Conservation (phyloP, 2,797 vertebrate species). For the Chaenodraco wilsoni region DNA sequence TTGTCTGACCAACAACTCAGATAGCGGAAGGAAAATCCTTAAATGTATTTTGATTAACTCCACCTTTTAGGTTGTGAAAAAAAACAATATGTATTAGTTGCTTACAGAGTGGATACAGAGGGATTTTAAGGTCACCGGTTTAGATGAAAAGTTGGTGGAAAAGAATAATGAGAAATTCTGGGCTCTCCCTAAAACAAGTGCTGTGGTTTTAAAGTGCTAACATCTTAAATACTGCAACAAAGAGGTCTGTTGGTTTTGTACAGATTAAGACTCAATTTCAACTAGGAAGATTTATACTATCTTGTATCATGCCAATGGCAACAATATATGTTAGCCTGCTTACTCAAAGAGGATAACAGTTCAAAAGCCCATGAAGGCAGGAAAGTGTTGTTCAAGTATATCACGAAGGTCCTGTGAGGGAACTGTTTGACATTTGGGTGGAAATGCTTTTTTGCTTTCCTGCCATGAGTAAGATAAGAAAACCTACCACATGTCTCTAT, state of each 20-base stretch:
- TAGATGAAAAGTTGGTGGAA: neutral
- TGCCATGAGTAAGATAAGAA: too few species aligned
- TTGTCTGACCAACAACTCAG: neutral
- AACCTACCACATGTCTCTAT: too few species aligned
- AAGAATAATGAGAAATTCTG: conserved; percentile 5
- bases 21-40: neutral
- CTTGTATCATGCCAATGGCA: conserved; percentile 1
- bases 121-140: conserved; percentile 28
- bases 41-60: conserved; percentile 6
- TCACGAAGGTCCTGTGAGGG: neutral
- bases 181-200: neutral
- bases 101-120: neutral
- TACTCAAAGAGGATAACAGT: neutral
- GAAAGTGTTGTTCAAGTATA: neutral
- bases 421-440: too few species aligned
- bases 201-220: neutral
- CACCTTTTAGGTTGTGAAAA: neutral
- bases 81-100: conserved; percentile 11
- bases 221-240: neutral
- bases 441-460: too few species aligned
- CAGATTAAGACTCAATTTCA: neutral
- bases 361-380: neutral
- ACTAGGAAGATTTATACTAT: conserved; percentile 9
- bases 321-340: neutral
- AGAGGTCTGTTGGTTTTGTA: neutral